Percentiles rank a stretch among this genome's conserved stretches.
Evolutionary conservation across 2,888 invertebrate species (phyloP).

Genomic region (Andrena hattorfiana): DNA sequence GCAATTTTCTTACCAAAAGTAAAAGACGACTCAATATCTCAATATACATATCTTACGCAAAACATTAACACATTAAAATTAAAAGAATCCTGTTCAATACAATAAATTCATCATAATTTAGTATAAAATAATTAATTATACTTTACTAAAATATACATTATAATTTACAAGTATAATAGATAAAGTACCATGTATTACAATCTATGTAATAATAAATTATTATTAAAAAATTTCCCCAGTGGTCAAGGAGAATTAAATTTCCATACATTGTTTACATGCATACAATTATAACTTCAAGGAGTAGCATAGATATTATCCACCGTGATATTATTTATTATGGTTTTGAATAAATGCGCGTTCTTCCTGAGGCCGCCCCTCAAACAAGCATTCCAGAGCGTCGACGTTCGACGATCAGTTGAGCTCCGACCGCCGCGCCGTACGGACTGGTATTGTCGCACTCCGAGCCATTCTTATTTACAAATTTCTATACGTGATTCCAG

Average conservation of each 20-base stretch:
- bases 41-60: too few species aligned
- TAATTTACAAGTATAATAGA: too few species aligned
- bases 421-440: conserved; percentile 41
- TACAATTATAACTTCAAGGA: background rate
- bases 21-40: too few species aligned
- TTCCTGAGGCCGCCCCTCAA: conserved; percentile 3
- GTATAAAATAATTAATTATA: too few species aligned
- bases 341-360: conserved; percentile 23
- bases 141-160: too few species aligned
- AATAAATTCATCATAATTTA: too few species aligned
- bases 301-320: background rate
- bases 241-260: background rate
- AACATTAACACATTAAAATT: too few species aligned
- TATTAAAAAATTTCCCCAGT: background rate
- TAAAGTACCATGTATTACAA: too few species aligned
- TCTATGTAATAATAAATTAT: too few species aligned
- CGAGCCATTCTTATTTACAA: conserved; percentile 50
- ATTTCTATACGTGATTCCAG: conserved; percentile 6
- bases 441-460: conserved; percentile 12
- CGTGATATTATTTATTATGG: conserved; percentile 9
- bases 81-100: too few species aligned
- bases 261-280: background rate
- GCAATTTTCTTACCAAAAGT: too few species aligned
- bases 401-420: conserved; percentile 42
- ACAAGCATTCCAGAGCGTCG: too few species aligned